Evolutionary conservation across 2,888 invertebrate genomes (phyloP), one percentile per base, ranked within the genome.

Genomic region (Alcis repandata): DNA sequence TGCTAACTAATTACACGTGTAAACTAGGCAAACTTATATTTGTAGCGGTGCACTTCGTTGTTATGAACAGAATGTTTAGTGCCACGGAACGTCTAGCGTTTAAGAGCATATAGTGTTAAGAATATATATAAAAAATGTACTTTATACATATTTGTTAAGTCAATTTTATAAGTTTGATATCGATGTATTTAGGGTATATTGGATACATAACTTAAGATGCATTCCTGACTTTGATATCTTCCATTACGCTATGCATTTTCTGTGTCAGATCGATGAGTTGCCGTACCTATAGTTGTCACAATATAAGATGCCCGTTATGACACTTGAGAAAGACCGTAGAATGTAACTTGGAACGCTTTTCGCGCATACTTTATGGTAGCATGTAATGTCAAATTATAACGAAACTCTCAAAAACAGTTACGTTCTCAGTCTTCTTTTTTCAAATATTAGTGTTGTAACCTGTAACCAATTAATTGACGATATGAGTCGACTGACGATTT

Each of bases 111-210:
- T 49, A 58, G 41, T 46, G 67, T 76, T 73, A 77, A 76, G 71
- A 68, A 73, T 78, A 76, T 75, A 70, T 75, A 76, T 75, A 79
- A 74, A 71, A 73, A 65, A 73, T 76, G 74, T 82, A 84, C 82
- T 82, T 80, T 84, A 80, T 78, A 86, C 80, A 78, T 85, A 84
- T 80, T 79, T 73, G 76, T 84, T 89, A 85, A 85, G 87, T 85
- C 80, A 80, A 84, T 83, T 87, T 86, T 90, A 85, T 90, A 89
- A 89, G 87, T 89, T 89, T 82, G 80, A 85, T 85, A 84, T 80
- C 76, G 75, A 78, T 73, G 71, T 80, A 77, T 75, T 74, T 79
- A 83, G 78, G 72, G 66, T 77, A 77, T 58, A 63, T 56, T 73
- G 78, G 77, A 82, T 82, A 82, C 80, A 76, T 74, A 74, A 81